Base-by-base conservation (phyloP, 2,797 vertebrate species). In the Apogon talboti region DNA sequence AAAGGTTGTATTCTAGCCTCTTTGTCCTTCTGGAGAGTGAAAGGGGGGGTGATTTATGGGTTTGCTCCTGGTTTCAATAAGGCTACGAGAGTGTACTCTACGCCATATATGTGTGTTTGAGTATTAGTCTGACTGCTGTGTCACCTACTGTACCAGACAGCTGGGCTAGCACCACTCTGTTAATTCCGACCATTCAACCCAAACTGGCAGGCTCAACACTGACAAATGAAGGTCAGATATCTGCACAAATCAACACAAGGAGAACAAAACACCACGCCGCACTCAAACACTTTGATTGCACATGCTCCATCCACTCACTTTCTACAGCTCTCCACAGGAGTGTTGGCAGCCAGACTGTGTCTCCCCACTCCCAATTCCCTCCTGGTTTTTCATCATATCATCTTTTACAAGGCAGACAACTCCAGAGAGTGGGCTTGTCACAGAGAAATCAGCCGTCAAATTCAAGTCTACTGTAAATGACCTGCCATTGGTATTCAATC, bases 1-100 rank as follows among this genome's bases (percentile, higher is more conserved):
- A 83, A 77, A 52, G 65, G 60, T 81, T 80, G 74, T 74, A 76
- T 89, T 87, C 82, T 45, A 76, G 82, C 82, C 80, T 75, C 64
- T 81, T 82, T 89, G 89, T 90, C 90, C 87, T 91, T 89, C 87
- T 88, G 72, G 67, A 81, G 66, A 28, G 33, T 40, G 60, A 69
- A 77, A 64, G 24, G 48, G 24, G 48, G 47, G 21, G 55, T 88
- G 86, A 91, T 92, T 87, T 84, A 89, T 83, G 61, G 55, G 65
- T 75, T 58, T 65, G 60, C 52, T 60, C 53, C 69, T 53, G 56
- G 56, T 65, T 33, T 74, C n/a, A 0, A 7, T 45, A 55, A 73
- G 60, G 71, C 30, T 8, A 10, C 37, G 40, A 41, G 66, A 58
- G 48, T 33, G 35, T 40, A 43, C 51, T 35, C 52, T 30, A 16